Conservation (phyloP, 2,888 invertebrate genomes). For the Mythimna albipuncta region DNA sequence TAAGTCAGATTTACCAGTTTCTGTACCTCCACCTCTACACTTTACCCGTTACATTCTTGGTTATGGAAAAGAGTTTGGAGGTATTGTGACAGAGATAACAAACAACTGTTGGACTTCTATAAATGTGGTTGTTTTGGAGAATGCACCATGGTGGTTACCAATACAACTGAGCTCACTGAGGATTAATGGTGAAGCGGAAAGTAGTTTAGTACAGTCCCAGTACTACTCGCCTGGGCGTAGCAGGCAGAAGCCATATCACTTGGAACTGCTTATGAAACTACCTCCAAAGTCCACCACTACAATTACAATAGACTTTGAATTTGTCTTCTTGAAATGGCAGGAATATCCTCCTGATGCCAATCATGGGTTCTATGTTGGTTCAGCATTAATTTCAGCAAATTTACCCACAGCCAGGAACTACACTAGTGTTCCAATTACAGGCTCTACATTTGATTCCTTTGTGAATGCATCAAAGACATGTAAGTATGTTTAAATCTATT, state of each 20-base stretch:
- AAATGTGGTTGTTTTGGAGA: conserved; percentile 96
- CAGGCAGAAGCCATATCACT: conserved; percentile 95
- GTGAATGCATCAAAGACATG: conserved; percentile 92
- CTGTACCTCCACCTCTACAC: conserved; percentile 92
- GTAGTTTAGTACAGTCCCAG: conserved; percentile 90
- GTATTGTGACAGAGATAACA: conserved; percentile 95
- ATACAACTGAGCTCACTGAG: conserved; percentile 97
- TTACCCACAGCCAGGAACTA: conserved; percentile 95
- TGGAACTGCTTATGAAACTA: conserved; percentile 95
- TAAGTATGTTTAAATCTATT: conserved; percentile 68
- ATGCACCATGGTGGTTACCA: conserved; percentile 97
- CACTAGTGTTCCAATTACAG: conserved; percentile 94
- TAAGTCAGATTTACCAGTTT: conserved; percentile 87
- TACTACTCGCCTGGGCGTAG: conserved; percentile 95
- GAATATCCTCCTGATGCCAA: conserved; percentile 99
- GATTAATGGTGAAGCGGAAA: conserved; percentile 91
- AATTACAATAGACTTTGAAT: conserved; percentile 97
- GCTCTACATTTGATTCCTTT: conserved; percentile 92
- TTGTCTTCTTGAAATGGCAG: conserved; percentile 99
- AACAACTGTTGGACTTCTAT: conserved; percentile 95
- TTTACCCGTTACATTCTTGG: conserved; percentile 96
- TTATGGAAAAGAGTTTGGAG: conserved; percentile 97
- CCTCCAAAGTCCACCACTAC: conserved; percentile 95
- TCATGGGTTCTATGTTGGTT: conserved; percentile 99
- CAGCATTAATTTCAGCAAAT: conserved; percentile 95